These are phyloP conservation scores for Chlorodrepanis virens DNA, from an alignment of 2,113 vertebrate species.

Conservation along the genomic window DNA sequence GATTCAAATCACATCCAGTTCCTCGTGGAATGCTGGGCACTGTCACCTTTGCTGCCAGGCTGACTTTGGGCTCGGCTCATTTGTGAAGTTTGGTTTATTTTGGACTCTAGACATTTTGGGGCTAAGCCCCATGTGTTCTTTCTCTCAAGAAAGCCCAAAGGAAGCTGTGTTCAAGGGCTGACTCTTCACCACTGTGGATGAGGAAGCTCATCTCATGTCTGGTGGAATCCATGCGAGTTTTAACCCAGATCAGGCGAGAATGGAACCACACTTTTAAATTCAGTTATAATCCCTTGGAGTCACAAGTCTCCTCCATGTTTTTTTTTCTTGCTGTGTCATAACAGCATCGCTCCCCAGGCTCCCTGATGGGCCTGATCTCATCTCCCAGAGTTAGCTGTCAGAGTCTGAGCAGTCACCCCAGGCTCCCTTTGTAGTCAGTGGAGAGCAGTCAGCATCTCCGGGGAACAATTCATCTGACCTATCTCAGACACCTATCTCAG, in stretches of 20 bases:
- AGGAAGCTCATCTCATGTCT: not conserved
- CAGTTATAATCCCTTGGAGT: not conserved
- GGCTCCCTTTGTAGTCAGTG: constrained; percentile 44
- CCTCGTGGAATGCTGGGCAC: not conserved
- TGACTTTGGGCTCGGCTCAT: not conserved
- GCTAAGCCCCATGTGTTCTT: not conserved
- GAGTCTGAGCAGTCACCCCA: constrained; percentile 54
- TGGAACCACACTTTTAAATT: not conserved
- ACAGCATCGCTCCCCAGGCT: not conserved
- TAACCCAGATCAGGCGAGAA: not conserved
- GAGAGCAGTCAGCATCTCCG: constrained; percentile 43
- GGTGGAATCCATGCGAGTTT: not conserved
- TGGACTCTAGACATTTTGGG: not conserved
- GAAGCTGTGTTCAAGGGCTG: not conserved
- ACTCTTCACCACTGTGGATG: not conserved
- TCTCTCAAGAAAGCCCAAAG: not conserved
- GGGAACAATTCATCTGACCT: constrained; percentile 60
- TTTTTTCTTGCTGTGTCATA: not conserved
- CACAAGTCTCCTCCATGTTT: not conserved
- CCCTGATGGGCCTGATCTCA: constrained; percentile 45
- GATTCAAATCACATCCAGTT: not conserved
- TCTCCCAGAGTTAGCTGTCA: constrained; percentile 28
- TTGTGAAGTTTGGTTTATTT: not conserved
- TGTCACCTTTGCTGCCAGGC: not conserved
- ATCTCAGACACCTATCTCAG: constrained; percentile 64